Conservation (phyloP, 2,888 invertebrate genomes). For the Ochropacha duplaris region DNA sequence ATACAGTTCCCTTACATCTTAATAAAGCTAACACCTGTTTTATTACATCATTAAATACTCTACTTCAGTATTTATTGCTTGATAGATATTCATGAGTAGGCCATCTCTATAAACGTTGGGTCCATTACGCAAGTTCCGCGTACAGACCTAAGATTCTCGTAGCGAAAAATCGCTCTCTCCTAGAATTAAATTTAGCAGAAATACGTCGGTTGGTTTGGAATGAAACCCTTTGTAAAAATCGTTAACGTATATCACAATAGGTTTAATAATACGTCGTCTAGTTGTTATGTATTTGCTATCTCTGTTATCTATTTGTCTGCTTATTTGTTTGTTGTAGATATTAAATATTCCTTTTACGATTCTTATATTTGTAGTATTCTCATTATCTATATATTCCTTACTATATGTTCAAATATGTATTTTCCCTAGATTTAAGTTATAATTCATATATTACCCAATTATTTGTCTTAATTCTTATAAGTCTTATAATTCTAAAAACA, state of each 20-base stretch:
- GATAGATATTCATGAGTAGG: constrained; percentile 9
- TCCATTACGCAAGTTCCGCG: constrained; percentile 5
- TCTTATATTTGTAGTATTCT: not conserved
- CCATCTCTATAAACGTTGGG: constrained; percentile 4
- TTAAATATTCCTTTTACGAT: not conserved
- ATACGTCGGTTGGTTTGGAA: not conserved
- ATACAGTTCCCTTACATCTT: not conserved
- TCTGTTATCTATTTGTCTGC: not conserved
- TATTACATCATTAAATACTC: not conserved
- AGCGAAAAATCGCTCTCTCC: constrained; percentile 6
- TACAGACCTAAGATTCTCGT: constrained; percentile 12
- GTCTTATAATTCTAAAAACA: no score
- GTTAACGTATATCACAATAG: not conserved
- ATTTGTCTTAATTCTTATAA: no score
- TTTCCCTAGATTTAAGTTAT: not conserved
- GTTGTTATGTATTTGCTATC: not conserved
- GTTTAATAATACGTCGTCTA: not conserved
- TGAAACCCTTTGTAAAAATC: not conserved
- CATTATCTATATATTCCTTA: not conserved
- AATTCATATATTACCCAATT: not conserved
- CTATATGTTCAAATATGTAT: not conserved
- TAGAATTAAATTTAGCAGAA: not conserved
- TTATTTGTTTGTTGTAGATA: not conserved
- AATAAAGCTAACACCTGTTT: not conserved
- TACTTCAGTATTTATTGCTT: not conserved